phyloP scores from a whole-genome alignment of 2,113 vertebrate genomes.

The Pavo muticus region DNA sequence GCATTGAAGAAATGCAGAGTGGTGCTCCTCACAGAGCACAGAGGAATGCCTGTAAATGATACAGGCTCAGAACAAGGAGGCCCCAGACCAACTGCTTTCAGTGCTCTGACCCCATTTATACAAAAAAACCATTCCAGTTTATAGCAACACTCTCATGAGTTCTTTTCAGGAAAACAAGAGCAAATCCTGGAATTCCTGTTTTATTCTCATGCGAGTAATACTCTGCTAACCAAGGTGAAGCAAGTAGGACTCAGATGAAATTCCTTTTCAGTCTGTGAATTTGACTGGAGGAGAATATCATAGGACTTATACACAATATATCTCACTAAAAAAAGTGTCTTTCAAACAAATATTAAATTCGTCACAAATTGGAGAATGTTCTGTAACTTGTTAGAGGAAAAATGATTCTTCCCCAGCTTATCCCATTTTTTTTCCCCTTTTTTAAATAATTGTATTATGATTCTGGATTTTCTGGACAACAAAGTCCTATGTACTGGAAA shows the following conservation, averaged over 20 bases:
- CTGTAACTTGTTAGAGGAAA: background rate
- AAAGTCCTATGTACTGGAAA: background rate
- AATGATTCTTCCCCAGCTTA: background rate
- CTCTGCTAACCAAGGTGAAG: background rate
- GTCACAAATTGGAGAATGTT: background rate
- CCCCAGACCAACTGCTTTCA: background rate
- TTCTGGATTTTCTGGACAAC: background rate
- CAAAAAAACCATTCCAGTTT: background rate
- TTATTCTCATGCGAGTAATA: background rate
- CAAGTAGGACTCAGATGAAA: background rate
- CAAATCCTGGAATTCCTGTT: background rate
- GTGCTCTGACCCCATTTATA: background rate
- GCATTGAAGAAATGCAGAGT: background rate
- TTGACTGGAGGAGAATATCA: background rate
- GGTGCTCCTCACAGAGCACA: background rate
- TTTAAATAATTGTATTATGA: background rate
- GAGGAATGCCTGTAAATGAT: background rate
- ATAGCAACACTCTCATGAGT: background rate
- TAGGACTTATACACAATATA: background rate
- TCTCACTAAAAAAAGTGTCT: background rate
- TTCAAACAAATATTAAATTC: background rate
- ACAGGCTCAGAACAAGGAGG: background rate
- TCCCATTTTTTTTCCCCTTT: accelerated
- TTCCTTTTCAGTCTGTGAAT: background rate
- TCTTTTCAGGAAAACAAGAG: background rate